Evolutionary conservation across 1,140 invertebrate genomes (phyloP).

Genomic region (Brachionus koreanus): DNA sequence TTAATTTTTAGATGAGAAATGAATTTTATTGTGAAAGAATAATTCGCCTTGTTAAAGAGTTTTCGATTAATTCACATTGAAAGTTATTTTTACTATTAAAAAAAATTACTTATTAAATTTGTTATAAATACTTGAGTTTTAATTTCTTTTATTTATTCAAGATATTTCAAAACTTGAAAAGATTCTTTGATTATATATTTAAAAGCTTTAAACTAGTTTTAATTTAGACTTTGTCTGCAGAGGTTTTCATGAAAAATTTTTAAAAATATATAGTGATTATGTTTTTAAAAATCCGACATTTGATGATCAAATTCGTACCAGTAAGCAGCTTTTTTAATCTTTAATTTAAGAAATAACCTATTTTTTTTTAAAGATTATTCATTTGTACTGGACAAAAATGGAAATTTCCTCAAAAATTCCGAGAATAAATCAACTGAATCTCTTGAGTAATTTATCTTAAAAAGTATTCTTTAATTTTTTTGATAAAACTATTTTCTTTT

Average conservation of each 20-base stretch:
- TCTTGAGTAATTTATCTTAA: neutral
- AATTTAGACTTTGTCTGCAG: neutral
- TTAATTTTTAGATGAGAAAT: too few species aligned
- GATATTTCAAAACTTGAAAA: too few species aligned
- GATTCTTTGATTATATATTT: neutral
- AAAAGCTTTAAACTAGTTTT: neutral
- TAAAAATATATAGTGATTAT: neutral
- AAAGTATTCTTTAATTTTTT: neutral
- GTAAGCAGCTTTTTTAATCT: neutral
- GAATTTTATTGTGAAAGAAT: too few species aligned
- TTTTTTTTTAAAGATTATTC: neutral
- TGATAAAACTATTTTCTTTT: neutral
- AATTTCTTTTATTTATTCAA: too few species aligned
- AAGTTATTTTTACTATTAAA: too few species aligned
- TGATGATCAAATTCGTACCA: neutral
- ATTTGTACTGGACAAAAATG: neutral
- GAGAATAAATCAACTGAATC: neutral
- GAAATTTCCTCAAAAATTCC: neutral
- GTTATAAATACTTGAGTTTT: too few species aligned
- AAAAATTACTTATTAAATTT: too few species aligned
- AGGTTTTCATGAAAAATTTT: constrained; percentile 14
- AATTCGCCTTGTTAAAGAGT: too few species aligned
- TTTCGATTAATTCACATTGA: too few species aligned
- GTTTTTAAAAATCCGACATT: neutral
- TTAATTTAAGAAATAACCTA: neutral